Evolutionary conservation across 2,888 invertebrate genomes (phyloP).

Genomic region (Melipona beecheii): DNA sequence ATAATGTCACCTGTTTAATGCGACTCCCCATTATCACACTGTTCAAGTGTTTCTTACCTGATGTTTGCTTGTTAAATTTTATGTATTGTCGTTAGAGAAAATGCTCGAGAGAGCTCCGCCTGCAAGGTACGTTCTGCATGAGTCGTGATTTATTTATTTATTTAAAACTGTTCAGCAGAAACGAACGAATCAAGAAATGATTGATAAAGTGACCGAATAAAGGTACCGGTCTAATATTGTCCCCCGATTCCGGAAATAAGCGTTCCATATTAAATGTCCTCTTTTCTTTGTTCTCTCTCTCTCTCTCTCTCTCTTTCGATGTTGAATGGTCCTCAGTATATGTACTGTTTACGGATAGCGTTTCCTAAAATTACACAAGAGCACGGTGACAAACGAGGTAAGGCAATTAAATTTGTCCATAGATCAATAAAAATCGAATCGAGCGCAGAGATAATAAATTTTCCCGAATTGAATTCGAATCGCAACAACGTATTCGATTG

Average conservation of each 20-base stretch:
- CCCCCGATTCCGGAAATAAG: neutral
- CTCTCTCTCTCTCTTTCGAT: neutral
- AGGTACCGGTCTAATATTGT: neutral
- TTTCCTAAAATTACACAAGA: conserved; percentile 12
- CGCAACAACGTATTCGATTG: neutral
- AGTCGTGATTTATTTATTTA: neutral
- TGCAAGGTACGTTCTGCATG: conserved; percentile 34
- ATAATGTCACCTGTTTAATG: neutral
- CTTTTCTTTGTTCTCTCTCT: neutral
- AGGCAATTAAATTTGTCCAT: conserved; percentile 26
- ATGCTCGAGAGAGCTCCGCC: conserved; percentile 2
- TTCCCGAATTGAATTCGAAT: too few relatives aligned
- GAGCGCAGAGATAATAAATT: too few relatives aligned
- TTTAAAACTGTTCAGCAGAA: neutral
- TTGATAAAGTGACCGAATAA: neutral
- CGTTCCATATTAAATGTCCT: neutral
- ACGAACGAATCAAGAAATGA: neutral
- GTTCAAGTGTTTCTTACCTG: neutral
- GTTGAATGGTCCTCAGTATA: neutral
- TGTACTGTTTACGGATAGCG: neutral
- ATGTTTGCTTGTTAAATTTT: conserved; percentile 4
- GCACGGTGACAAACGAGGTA: conserved; percentile 41
- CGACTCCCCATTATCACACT: neutral
- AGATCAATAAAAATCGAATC: neutral
- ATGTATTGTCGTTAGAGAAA: neutral